Evolutionary conservation across 2,113 vertebrate genomes (phyloP).

Genomic region (Pygoscelis adeliae): DNA sequence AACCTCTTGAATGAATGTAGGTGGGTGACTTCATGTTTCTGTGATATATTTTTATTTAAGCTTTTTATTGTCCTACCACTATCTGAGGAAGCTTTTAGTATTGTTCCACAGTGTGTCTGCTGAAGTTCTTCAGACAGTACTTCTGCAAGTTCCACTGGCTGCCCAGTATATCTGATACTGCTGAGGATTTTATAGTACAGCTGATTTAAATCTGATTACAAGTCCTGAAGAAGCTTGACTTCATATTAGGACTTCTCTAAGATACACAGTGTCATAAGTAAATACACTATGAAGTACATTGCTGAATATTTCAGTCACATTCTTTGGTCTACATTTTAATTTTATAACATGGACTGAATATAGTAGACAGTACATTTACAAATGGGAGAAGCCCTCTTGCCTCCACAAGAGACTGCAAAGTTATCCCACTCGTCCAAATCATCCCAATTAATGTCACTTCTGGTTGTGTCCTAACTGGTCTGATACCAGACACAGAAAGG

Average conservation of each 20-base stretch:
- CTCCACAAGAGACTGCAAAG: background rate
- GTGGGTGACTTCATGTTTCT: background rate
- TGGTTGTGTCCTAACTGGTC: background rate
- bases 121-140: background rate
- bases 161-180: background rate
- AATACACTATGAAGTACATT: background rate
- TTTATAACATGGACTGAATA: background rate
- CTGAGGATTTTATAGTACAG: background rate
- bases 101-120: background rate
- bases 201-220: background rate
- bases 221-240: background rate
- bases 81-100: background rate
- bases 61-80: background rate
- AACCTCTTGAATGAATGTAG: background rate
- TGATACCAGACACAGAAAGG: background rate
- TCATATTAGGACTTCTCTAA: background rate
- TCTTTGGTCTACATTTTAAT: background rate
- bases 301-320: background rate
- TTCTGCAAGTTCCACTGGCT: background rate
- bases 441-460: background rate
- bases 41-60: background rate
- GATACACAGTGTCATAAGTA: background rate
- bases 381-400: background rate
- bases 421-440: background rate
- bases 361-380: background rate